Evolutionary conservation across 2,888 invertebrate genomes (phyloP), one percentile per base, ranked within the genome.

Genomic region (Muscina levida): DNA sequence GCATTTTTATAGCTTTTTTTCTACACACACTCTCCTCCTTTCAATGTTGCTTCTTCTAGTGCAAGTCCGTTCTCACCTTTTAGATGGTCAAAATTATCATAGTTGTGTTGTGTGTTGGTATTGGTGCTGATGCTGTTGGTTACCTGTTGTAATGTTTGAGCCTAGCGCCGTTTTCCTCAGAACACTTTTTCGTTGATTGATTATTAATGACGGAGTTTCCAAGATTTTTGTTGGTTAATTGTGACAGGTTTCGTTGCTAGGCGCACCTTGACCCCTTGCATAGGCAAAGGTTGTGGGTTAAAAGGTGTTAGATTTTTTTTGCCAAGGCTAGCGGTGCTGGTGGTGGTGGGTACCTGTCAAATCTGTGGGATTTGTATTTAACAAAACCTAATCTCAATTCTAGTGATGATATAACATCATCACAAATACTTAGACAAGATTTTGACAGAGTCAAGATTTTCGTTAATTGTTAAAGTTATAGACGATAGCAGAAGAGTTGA

Each of bases 121-220:
- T 0, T 10, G 53, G 17, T 46, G 22, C 17, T 24, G 1, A 15
- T 57, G 26, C 44, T 19, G 8, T 57, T 42, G 10, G 1, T 4
- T 67, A 68, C 56, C 62, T 68, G 72, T 72, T 56, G n/a, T 13
- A 46, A 59, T 31, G 44, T 42, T 70, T 24, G 44, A 17, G 37
- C 42, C 56, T 42, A 79, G 57, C 71, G 71, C 44, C 24, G 57
- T 19, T 74, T 79, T 5, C 51, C 15, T 0, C 11, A n/a, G 68
- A 71, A 66, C 59, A 46, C 22, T 5, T 37, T 66, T 74, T 67
- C 22, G 59, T 72, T 82, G 78, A 82, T 82, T 82, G 68, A 82
- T 82, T 76, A 74, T 51, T 72, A 74, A 74, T 77, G 77, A 56
- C 19, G 67, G 66, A 10, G 53, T 80, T 77, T 57, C 66, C 51